phyloP scores from a whole-genome alignment of 2,888 invertebrate species.

The Villa cingulata region DNA sequence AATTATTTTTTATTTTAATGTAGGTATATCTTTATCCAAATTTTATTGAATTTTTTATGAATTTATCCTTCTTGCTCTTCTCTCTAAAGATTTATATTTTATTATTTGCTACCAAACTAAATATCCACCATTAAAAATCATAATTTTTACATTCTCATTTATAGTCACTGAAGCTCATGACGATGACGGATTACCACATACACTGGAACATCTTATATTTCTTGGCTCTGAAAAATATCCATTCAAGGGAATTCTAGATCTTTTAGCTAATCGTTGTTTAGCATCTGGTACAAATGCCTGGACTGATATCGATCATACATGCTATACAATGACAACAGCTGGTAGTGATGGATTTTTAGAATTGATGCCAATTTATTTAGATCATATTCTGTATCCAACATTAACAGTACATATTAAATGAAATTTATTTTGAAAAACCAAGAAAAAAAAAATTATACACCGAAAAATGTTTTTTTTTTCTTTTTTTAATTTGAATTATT shows the following conservation, averaged over 20 bases:
- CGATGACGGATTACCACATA: constrained; percentile 87
- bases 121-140: too few species aligned
- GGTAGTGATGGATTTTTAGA: constrained; percentile 76
- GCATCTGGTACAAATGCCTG: constrained; percentile 87
- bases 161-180: constrained; percentile 82
- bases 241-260: constrained; percentile 77
- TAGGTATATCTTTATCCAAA: too few species aligned
- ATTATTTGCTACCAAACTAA: too few species aligned
- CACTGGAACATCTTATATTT: constrained; percentile 83
- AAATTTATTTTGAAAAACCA: background rate
- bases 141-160: constrained; percentile 6
- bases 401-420: constrained; percentile 43
- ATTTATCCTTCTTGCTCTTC: too few species aligned
- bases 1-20: too few species aligned
- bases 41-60: too few species aligned
- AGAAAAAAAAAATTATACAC: too few species aligned
- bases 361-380: constrained; percentile 79
- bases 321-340: constrained; percentile 79
- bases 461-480: background rate
- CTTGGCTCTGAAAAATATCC: constrained; percentile 81
- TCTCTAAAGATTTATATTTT: too few species aligned
- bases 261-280: constrained; percentile 76
- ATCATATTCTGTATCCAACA: constrained; percentile 76
- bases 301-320: constrained; percentile 79
- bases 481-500: background rate